phyloP scores from a whole-genome alignment of 2,797 vertebrate genomes.

The Periparus ater region DNA sequence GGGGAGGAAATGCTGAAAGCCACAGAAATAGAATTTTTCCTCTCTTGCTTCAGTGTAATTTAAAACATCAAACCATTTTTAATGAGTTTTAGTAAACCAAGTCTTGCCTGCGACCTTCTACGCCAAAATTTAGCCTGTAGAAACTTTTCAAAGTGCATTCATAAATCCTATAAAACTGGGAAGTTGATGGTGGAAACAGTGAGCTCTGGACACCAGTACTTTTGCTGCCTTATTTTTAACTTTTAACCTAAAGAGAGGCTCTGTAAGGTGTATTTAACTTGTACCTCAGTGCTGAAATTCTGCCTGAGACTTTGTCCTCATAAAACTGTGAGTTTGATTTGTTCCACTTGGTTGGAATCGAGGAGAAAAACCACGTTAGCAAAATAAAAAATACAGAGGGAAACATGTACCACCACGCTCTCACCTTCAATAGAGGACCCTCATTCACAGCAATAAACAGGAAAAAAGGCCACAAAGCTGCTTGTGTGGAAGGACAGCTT shows the following conservation, averaged over 20 bases:
- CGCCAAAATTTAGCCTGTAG: conserved; percentile 53
- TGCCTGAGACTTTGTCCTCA: not conserved
- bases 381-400: not conserved
- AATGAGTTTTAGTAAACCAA: conserved; percentile 50
- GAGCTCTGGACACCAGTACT: not conserved
- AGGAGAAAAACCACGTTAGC: not conserved
- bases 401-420: not conserved
- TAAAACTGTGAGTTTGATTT: not conserved
- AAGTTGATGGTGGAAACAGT: not conserved
- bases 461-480: not conserved
- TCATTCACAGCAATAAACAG: not conserved
- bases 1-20: conserved; percentile 35
- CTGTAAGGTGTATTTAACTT: not conserved
- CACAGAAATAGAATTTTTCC: conserved; percentile 45
- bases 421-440: not conserved
- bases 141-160: conserved; percentile 22
- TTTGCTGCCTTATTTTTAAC: not conserved
- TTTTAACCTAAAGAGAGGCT: not conserved
- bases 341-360: not conserved
- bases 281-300: not conserved
- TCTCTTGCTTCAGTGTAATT: conserved; percentile 42
- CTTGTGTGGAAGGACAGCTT: not conserved
- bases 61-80: conserved; percentile 65
- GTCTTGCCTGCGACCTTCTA: conserved; percentile 12
- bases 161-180: conserved; percentile 23